Base-by-base conservation (phyloP, 2,797 vertebrate genomes). In the Schizopygopsis pylzovi region DNA sequence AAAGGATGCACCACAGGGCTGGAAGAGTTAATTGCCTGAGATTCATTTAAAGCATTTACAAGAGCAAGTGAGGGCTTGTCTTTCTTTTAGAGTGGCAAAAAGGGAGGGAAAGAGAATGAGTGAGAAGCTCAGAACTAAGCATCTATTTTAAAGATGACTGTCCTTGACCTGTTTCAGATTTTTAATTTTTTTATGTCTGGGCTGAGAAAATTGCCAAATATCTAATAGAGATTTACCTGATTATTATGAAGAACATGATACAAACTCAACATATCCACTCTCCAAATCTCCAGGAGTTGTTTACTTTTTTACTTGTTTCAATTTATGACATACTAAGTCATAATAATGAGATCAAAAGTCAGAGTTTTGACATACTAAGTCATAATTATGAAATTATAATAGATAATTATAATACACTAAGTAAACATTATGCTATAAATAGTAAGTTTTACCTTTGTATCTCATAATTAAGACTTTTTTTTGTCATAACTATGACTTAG, bases 131-230 rank as follows among this genome's bases (percentile, higher is more conserved):
- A 33, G 25, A 65, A 39, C 37, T 3, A 28, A 15, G 47, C 1
- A 4, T 56, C 82, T 82, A 9, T 79, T 85, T 76, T 52, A 80
- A 56, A 33, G 47, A 33, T 1, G 7, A 76, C 49, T 79, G 80
- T 79, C 79, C 75, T 75, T 76, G 67, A 85, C 56, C 67, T 75
- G 22, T 49, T 83, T 70, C 18, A 20, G 7, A 10, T 67, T 1
- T 1, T n/a, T 1, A 2, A 33, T 28, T 47, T 28, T 76, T 59
- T n/a, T 79, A 15, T 67, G 12, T 79, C 37, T 54, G 33, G 2
- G 7, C 37, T 12, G 22, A 49, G 8, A 56, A 7, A 28, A 13
- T 49, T 41, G 33, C 49, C 16, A 76, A 73, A 78, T 70, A 33
- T 63, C 11, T 11, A 75, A 67, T 43, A 65, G 52, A 79, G 25